Conservation (phyloP, 2,797 vertebrate species). For the Muscicapa striata region DNA sequence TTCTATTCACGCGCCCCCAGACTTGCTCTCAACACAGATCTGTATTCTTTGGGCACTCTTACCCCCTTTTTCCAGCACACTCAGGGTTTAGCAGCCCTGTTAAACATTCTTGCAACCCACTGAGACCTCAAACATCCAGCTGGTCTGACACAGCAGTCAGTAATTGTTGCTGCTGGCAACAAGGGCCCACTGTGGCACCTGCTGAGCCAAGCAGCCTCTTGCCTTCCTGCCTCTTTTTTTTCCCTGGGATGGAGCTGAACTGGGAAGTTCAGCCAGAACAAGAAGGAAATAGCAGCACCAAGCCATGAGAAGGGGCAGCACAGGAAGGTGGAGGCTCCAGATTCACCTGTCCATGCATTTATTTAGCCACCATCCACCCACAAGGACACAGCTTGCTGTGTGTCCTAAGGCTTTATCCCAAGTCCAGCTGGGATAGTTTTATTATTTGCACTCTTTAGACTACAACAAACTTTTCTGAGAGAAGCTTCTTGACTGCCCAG, state of each 20-base stretch:
- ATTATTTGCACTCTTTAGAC: neutral
- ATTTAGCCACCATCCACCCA: neutral
- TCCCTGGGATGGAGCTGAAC: neutral
- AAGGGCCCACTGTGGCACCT: neutral
- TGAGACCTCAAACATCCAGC: neutral
- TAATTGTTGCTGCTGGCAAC: slow-evolving; percentile 41
- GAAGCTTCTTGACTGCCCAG: neutral
- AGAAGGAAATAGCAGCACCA: neutral
- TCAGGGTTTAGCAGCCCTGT: neutral
- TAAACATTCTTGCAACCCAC: neutral
- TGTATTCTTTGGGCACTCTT: neutral
- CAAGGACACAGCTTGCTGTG: neutral
- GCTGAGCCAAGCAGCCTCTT: neutral
- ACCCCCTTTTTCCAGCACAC: neutral
- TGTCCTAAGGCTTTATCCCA: neutral
- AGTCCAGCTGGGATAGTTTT: neutral
- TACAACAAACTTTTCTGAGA: neutral
- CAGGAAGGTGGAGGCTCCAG: neutral
- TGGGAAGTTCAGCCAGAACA: neutral
- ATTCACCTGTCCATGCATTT: neutral
- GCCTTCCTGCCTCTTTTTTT: neutral
- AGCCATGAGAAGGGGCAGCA: neutral
- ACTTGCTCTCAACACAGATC: neutral
- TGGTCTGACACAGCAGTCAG: neutral
- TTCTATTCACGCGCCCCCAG: neutral